A percentile compares a stretch with the other conserved stretches of the same genome.
phyloP scores from a whole-genome alignment of 2,888 invertebrate genomes.

The Apotomis capreana region DNA sequence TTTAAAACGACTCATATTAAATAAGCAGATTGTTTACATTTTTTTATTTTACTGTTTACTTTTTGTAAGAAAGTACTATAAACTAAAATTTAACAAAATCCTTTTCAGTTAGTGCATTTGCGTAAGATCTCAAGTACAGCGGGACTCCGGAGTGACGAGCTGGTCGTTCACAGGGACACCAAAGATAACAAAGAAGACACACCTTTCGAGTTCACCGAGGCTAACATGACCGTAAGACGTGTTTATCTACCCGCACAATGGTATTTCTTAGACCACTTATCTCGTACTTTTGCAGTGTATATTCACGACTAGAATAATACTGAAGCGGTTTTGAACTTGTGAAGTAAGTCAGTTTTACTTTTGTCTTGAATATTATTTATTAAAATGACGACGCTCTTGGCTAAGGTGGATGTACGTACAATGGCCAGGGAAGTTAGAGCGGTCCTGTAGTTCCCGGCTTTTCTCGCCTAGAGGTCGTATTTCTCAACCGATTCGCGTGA shows the following conservation, averaged over 20 bases:
- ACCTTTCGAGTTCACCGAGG: constrained; percentile 72
- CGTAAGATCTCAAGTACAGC: constrained; percentile 57
- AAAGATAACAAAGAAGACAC: constrained; percentile 61
- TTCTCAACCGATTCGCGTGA: too few species aligned
- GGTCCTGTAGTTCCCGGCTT: too few species aligned
- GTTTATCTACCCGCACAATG: constrained; percentile 33
- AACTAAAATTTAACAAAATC: not conserved
- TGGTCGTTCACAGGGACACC: constrained; percentile 66
- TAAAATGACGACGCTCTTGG: too few species aligned
- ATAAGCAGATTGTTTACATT: too few species aligned
- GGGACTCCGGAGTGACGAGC: constrained; percentile 57
- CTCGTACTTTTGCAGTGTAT: constrained; percentile 1
- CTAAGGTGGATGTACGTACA: too few species aligned
- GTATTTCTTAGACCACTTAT: constrained; percentile 20
- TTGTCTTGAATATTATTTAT: too few species aligned
- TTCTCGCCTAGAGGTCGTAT: too few species aligned
- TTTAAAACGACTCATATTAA: too few species aligned
- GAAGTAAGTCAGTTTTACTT: not conserved
- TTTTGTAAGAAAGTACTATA: too few species aligned
- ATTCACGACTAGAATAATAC: not conserved
- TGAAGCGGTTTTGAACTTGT: not conserved
- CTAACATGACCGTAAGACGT: constrained; percentile 63
- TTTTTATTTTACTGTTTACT: too few species aligned
- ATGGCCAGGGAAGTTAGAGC: too few species aligned
- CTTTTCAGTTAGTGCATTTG: constrained; percentile 37